These are phyloP conservation scores for Cataglyphis rosenhaueri DNA, from an alignment of 2,888 invertebrate genomes.

Conservation along the genomic window DNA sequence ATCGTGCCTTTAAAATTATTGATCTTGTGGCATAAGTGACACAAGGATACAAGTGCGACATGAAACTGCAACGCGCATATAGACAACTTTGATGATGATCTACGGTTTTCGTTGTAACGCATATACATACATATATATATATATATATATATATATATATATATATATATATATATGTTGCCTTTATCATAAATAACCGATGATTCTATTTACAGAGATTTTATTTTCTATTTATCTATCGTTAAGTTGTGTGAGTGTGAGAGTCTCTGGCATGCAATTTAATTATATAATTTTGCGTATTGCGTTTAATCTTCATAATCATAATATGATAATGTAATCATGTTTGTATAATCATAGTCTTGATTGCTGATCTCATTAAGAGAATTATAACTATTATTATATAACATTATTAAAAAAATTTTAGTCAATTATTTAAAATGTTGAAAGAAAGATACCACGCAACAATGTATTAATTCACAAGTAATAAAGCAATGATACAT, in stretches of 20 bases:
- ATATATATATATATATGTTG: neutral
- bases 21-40: slow-evolving; percentile 40
- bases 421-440: too few relatives aligned
- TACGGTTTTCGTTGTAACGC: neutral
- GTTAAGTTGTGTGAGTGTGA: neutral
- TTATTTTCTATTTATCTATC: neutral
- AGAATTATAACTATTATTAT: too few relatives aligned
- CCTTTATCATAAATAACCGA: neutral
- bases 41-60: slow-evolving; percentile 28
- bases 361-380: neutral
- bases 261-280: neutral
- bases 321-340: neutral
- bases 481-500: neutral
- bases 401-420: too few relatives aligned
- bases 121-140: neutral
- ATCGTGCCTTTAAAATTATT: slow-evolving; percentile 46
- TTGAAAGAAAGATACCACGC: neutral
- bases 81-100: slow-evolving; percentile 1
- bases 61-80: slow-evolving; percentile 20
- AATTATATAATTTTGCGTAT: slow-evolving; percentile 27
- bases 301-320: neutral
- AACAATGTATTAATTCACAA: neutral
- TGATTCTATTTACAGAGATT: slow-evolving; percentile 4
- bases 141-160: too few relatives aligned
- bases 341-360: neutral